Base-by-base conservation (phyloP, 2,797 vertebrate genomes). In the Hippoglossus hippoglossus region DNA sequence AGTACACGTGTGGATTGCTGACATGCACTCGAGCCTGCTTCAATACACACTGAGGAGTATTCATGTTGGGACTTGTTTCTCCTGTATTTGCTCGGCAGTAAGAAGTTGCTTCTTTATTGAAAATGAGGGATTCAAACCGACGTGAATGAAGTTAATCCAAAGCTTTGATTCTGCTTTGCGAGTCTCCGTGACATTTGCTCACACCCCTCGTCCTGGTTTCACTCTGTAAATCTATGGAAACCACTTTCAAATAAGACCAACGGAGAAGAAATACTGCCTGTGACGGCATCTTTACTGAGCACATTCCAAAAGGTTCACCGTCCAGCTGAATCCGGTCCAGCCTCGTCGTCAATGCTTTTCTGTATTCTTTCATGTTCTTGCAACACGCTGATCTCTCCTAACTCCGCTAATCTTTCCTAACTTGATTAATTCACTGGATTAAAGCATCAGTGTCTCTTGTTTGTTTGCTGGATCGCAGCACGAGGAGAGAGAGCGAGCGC, bases 381-480 rank as follows among this genome's bases (percentile, higher is more conserved):
- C 1, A 10, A 59, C n/a, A 22, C 1, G 41, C 66, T 58, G 56
- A 80, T 75, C 76, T 52, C 64, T 52, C 64, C 69, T 49, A 65
- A 67, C 34, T 25, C 57, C 26, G 1, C 41, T 61, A 73, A 80
- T 78, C 63, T 61, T 0, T 60, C 36, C 63, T 41, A 41, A 77
- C 44, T 46, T 52, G 18, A 74, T 66, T 71, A 8, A 41, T 52
- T 64, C 0, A 2, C 8, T 21, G 36, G 31, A 71, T 68, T 68
- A 66, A 71, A 77, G 24, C 26, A 44, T 62, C 24, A 34, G 24
- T 18, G 59, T 73, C 25, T 54, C 46, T 46, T 36, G 41, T 69
- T 54, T 58, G 56, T 36, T n/a, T 25, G 12, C 39, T 55, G 63
- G 57, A 77, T 15, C 28, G 5, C 69, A 56, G 66, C 50, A 19